Evolutionary conservation across 2,797 vertebrate species (phyloP), one percentile per base, ranked within the genome.

Genomic region (Nyctibius grandis): DNA sequence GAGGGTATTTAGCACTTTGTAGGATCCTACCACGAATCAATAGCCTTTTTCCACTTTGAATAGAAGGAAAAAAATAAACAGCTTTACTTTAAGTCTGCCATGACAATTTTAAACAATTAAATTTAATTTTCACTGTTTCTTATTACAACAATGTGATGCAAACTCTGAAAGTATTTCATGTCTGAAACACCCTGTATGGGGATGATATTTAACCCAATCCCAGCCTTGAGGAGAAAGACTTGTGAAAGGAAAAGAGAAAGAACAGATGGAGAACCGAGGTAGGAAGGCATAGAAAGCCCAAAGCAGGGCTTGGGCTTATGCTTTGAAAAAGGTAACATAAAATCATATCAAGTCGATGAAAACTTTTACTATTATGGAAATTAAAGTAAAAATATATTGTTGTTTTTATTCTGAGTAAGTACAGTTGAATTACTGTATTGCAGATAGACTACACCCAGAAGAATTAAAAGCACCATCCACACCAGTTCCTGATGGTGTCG

Each of bases 401-500:
- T 64, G 17, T 6, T 73, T 61, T 5, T 63, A 57, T 44, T 88
- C 40, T 4, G 8, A 45, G 34, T 26, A 75, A 47, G 23, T 15
- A n/a, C 5, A 68, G 48, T 2, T 80, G 72, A 84, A 36, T 11
- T 45, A 40, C n/a, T 15, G 9, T 6, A 16, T 77, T 70, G 38
- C 53, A 65, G 64, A 60, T 1, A 47, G 25, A 11, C 8, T 25
- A 23, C 42, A 57, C 78, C 44, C 59, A 34, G 33, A 50, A 87
- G 67, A 82, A 64, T 56, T 53, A 38, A 29, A 70, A 75, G n/a
- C 5, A 3, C 74, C 83, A 77, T 42, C 45, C 51, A 13, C 0
- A 82, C 50, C 53, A 64, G 77, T 45, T 51, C 15, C 45, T 89
- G 84, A 89, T 74, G 85, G 92, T 91, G 90, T 80, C 88, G 65